These are phyloP conservation scores for Podarcis siculus DNA, from an alignment of 2,797 vertebrate species.

Conservation along the genomic window DNA sequence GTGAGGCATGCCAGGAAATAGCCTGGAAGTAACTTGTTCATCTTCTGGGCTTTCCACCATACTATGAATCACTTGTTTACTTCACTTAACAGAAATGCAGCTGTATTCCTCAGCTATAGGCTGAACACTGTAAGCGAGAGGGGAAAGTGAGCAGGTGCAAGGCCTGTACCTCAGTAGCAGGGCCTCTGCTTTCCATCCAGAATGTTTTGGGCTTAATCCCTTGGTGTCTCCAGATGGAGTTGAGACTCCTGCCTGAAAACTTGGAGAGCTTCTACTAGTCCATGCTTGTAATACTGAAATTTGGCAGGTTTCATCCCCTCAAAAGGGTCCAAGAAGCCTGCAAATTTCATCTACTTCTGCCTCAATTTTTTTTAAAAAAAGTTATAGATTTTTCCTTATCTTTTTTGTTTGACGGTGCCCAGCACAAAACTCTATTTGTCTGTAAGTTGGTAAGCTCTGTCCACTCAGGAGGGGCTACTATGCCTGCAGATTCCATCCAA, in stretches of 20 bases:
- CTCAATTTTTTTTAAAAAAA: no score
- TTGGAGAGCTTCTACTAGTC: background rate
- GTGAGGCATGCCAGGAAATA: background rate
- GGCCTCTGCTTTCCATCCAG: background rate
- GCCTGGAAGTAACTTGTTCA: background rate
- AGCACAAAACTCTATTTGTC: no score
- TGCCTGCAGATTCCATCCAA: no score
- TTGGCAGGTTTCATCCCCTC: no score
- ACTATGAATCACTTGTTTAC: slow-evolving; percentile 13
- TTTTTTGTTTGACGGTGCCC: no score
- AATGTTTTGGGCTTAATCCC: background rate
- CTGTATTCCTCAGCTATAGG: background rate
- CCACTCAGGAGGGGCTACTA: no score
- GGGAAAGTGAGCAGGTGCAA: background rate
- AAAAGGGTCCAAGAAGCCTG: no score
- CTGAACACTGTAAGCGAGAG: background rate
- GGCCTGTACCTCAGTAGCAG: background rate
- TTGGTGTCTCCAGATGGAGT: no score
- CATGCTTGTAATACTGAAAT: background rate
- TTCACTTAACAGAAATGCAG: background rate
- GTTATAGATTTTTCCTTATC: no score
- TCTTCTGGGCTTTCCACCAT: background rate
- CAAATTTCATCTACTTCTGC: no score
- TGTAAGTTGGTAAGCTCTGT: no score
- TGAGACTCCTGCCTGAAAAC: no score